Base-by-base conservation (phyloP, 37 sponge, comb jelly and placozoan genomes). In the Diacarnus erythraeanus region DNA sequence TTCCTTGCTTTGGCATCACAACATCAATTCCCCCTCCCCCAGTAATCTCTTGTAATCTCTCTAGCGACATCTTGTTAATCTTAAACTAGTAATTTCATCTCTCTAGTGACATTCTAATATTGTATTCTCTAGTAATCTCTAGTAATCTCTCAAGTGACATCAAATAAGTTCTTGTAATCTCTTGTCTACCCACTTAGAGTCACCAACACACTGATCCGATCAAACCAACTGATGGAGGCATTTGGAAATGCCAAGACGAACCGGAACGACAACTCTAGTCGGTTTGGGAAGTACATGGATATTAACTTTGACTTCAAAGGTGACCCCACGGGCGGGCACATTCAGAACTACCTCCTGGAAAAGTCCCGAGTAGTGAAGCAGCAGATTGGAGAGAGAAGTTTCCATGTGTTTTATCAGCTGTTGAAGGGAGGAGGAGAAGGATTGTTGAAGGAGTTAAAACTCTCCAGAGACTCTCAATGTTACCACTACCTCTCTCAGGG, bases 271-370 rank as follows among this genome's bases (percentile, higher is more conserved):
- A 93, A 93, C 69, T 90, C 90, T 6, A 88, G 89, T 82, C 87
- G 94, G n/a, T 93, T 93, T 89, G 94, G 94, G 17, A 93, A 93
- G 69, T 93, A 89, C 81, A 93, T 93, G 94, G 90, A 93, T 58
- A 86, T 89, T 41, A 69, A 93, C 43, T 93, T 93, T 89, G 94
- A 93, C 79, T 91, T 87, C 81, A 82, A 78, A 30, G 92, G 83
- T 9, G 88, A 91, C 36, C 92, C 92, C n/a, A 78, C 89, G 9
- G 92, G 92, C 34, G 92, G 92, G 3, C 92, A 87, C 69, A 91
- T 91, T 37, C 75, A 73, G 59, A 91, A 81, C 25, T 91, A 94
- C 84, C 86, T 94, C 56, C 77, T 94, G 63, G 95, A 94, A 83
- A 94, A 94, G 77, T 77, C 87, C 64, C 86, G 89, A 64, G 86